Evolutionary conservation across 1,140 invertebrate genomes (phyloP).

Genomic region (Drosophila melanogaster): Release_6_plus_ISO1_MT NT_033777.3:18856001-18856500

Average conservation of each 20-base stretch:
- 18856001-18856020: constrained; percentile 80
- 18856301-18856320: not conserved
- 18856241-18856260: constrained; percentile 62
- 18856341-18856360: constrained; percentile 61
- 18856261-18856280: not conserved
- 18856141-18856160: constrained; percentile 62
- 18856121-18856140: constrained; percentile 44
- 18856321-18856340: not conserved
- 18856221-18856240: constrained; percentile 73
- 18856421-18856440: constrained; percentile 58
- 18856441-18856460: constrained; percentile 23
- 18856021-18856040: constrained; percentile 75
- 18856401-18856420: constrained; percentile 75
- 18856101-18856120: constrained; percentile 70
- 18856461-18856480: not conserved
- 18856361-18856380: constrained; percentile 51
- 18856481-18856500: constrained; percentile 29
- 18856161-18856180: constrained; percentile 43
- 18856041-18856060: constrained; percentile 58
- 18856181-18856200: constrained; percentile 25
- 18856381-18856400: constrained; percentile 56
- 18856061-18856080: constrained; percentile 30
- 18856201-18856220: constrained; percentile 67
- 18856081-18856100: constrained; percentile 16
- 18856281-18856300: not conserved